Evolutionary conservation across 2,888 invertebrate genomes (phyloP).

Genomic region (Synergus laeviventris): DNA sequence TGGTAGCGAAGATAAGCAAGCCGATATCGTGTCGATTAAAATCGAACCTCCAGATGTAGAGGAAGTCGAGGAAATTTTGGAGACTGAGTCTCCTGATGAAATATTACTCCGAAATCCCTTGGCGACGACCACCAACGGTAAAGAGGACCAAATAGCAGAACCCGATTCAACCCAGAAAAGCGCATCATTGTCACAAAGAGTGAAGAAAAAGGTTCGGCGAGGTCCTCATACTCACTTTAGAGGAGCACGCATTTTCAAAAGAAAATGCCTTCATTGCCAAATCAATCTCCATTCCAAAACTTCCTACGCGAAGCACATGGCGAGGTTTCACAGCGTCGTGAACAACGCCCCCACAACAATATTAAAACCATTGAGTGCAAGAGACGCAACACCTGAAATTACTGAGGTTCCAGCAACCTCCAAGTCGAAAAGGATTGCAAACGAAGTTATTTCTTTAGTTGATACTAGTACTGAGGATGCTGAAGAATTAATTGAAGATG

Average conservation of each 20-base stretch:
- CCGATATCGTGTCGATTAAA: conserved; percentile 77
- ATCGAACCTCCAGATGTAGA: conserved; percentile 74
- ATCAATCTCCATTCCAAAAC: conserved; percentile 70
- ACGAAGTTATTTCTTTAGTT: conserved; percentile 32
- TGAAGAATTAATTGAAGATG: conserved; percentile 54
- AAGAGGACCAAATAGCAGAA: conserved; percentile 65
- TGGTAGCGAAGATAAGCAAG: background rate
- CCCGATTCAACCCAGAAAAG: conserved; percentile 69
- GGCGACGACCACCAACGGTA: conserved; percentile 53
- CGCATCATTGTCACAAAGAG: conserved; percentile 41
- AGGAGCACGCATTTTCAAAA: conserved; percentile 64
- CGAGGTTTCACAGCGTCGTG: conserved; percentile 64
- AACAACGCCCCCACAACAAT: background rate
- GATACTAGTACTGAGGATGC: conserved; percentile 51
- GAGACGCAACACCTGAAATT: background rate
- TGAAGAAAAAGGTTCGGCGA: conserved; percentile 63
- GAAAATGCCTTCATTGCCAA: conserved; percentile 69
- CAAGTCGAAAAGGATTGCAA: conserved; percentile 27
- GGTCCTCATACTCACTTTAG: conserved; percentile 69
- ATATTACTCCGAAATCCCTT: conserved; percentile 67
- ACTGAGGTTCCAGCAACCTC: background rate
- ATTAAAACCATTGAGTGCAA: background rate
- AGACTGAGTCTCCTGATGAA: conserved; percentile 61
- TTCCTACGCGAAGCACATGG: conserved; percentile 69
- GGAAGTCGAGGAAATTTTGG: conserved; percentile 63